Evolutionary conservation across 2,797 vertebrate species (phyloP), one percentile per base, ranked within the genome.

Genomic region (Protosalanx chinensis): DNA sequence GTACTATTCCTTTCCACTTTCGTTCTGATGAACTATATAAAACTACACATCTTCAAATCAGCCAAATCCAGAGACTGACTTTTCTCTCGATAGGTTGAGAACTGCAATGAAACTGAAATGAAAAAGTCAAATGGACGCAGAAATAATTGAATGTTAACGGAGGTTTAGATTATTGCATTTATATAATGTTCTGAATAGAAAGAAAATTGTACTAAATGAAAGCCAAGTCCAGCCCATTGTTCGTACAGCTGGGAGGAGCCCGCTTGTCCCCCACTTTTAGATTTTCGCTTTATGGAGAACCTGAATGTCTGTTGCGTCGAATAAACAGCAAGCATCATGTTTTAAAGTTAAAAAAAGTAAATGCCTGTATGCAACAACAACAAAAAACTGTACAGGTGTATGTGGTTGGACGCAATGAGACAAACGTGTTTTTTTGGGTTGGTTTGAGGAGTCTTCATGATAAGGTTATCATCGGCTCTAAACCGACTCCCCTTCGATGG

Each of bases 201-300:
- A 56, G 51, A 56, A 56, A 7, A 16, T 0, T 4, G 16, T 16
- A 70, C 61, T 33, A 67, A 16, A 63, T 62, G 64, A 67, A 77
- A 70, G 46, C 68, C 67, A 72, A 66, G 58, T 51, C 8, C 30
- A 66, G 23, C 18, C 35, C 61, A 72, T 76, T 70, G 73, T 72
- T 72, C 58, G 18, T 3, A 13, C 61, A 20, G 56, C 32, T 23
- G 66, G 75, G 62, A 75, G 71, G 72, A 32, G 69, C 60, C 46
- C 30, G n/a, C 16, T 30, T 53, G 32, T 13, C 6, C 6, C 27
- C 46, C 53, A 23, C 53, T 58, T 70, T 32, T n/a, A 7, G 51
- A 16, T 56, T n/a, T 16, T 16, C 16, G 41, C 41, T 13, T 46
- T 13, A 46, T 46, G 12, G 41, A 46, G 37, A 46, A 46, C 8